These are phyloP conservation scores for Cyanoramphus novaezelandiae DNA, from an alignment of 2,113 vertebrate genomes.

Conservation along the genomic window DNA sequence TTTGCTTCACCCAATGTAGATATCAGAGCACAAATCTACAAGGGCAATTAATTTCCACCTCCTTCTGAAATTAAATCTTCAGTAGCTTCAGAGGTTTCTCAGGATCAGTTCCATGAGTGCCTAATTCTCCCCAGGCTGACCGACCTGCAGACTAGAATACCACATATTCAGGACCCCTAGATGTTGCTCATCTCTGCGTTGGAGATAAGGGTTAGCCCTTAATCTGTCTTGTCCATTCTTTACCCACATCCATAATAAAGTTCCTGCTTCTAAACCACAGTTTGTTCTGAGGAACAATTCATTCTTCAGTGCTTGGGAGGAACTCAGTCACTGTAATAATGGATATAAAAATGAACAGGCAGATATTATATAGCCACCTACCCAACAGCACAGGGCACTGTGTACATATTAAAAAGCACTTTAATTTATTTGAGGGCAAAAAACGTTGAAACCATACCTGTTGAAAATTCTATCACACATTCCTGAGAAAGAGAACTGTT, in stretches of 20 bases:
- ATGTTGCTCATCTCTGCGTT: neutral
- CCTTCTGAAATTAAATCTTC: neutral
- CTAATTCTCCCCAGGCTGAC: neutral
- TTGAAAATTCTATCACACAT: neutral
- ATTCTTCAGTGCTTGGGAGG: neutral
- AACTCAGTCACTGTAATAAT: neutral
- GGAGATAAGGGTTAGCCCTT: neutral
- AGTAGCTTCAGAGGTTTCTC: neutral
- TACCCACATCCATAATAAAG: neutral
- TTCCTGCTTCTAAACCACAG: neutral
- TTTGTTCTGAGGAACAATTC: neutral
- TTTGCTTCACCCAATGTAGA: neutral
- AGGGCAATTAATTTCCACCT: neutral
- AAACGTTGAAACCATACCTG: neutral
- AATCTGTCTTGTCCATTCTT: neutral
- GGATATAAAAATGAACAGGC: neutral
- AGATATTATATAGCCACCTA: neutral
- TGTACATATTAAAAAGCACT: neutral
- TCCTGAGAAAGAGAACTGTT: neutral
- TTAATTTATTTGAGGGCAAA: neutral
- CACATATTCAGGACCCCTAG: neutral
- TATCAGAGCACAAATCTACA: neutral
- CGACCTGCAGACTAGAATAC: neutral
- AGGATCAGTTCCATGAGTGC: accelerated
- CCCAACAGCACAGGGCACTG: neutral